These are phyloP conservation scores for Perognathus longimembris DNA, from an alignment of 2,113 vertebrate genomes.

Conservation along the genomic window DNA sequence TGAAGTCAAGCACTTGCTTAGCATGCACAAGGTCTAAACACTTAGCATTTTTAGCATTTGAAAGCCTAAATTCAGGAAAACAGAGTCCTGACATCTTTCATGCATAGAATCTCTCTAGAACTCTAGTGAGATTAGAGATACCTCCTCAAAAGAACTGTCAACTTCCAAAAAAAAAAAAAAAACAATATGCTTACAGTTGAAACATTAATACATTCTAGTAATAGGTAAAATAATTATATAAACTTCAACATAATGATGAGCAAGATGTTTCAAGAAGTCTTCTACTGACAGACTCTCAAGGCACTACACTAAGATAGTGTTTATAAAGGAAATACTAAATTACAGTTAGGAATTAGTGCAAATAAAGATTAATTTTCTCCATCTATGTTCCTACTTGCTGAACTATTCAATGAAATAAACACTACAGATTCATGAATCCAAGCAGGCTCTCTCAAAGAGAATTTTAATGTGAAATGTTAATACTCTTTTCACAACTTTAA, in stretches of 20 bases:
- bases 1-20: background rate
- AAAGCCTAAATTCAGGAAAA: background rate
- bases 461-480: conserved; percentile 69
- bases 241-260: conserved; percentile 2
- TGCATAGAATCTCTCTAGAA: background rate
- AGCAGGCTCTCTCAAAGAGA: conserved; percentile 39
- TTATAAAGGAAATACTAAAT: conserved; percentile 1
- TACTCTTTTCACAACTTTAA: conserved; percentile 57
- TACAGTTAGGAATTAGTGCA: conserved; percentile 5
- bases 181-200: background rate
- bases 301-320: background rate
- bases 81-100: background rate
- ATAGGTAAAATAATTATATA: background rate
- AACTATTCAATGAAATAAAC: conserved; percentile 30
- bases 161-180: background rate
- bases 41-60: background rate
- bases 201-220: background rate
- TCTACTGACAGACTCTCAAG: background rate
- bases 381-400: background rate
- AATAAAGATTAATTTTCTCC: background rate
- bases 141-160: background rate
- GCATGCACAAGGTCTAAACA: background rate
- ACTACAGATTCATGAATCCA: conserved; percentile 15
- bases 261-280: conserved; percentile 11
- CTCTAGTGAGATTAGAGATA: background rate